These are phyloP conservation scores for Cacatua alba DNA, from an alignment of 2,113 vertebrate species.

Conservation along the genomic window DNA sequence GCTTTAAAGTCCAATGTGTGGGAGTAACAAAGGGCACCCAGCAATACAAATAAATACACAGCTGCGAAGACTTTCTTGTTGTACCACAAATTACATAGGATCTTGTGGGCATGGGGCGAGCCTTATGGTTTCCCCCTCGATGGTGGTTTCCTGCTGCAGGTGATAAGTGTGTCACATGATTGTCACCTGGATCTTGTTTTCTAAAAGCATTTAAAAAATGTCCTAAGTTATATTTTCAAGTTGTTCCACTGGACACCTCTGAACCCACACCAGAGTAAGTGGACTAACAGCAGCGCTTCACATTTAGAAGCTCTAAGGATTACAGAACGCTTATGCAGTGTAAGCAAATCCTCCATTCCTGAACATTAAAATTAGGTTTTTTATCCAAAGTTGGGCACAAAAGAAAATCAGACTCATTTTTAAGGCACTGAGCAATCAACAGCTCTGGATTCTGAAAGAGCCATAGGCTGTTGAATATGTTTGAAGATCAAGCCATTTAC, in stretches of 20 bases:
- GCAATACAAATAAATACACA: neutral
- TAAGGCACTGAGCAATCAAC: neutral
- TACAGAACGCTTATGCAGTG: neutral
- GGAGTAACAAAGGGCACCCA: slow-evolving; percentile 26
- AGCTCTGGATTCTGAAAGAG: neutral
- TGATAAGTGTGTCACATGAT: neutral
- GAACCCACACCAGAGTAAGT: neutral
- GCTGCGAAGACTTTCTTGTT: slow-evolving; percentile 1
- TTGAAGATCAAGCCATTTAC: neutral
- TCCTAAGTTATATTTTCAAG: neutral
- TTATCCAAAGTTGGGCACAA: neutral
- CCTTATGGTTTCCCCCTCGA: neutral
- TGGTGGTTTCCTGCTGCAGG: neutral
- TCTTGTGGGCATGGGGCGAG: neutral
- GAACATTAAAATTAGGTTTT: neutral
- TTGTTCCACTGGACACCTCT: slow-evolving; percentile 1
- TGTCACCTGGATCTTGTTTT: slow-evolving; percentile 11
- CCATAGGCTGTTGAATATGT: neutral
- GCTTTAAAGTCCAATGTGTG: slow-evolving; percentile 25
- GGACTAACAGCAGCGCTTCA: neutral
- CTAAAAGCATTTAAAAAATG: neutral
- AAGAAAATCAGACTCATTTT: slow-evolving; percentile 22
- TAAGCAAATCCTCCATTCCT: slow-evolving; percentile 7
- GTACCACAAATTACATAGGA: neutral
- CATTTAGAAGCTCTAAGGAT: neutral